Base-by-base conservation (phyloP, 2,113 vertebrate genomes). In the Myxocyprinus asiaticus region DNA sequence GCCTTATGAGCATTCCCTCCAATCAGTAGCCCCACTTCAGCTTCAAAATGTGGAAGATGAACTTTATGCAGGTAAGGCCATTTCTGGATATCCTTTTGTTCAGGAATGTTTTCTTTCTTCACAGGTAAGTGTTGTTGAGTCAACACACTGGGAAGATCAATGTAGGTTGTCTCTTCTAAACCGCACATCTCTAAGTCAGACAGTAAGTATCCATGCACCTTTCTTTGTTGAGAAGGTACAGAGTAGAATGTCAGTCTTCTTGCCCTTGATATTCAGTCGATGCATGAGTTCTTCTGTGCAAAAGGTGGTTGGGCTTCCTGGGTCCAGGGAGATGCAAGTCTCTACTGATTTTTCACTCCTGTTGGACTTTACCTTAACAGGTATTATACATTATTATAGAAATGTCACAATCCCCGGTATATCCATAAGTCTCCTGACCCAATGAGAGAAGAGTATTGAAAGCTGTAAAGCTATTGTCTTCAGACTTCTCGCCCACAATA, bases 1-100 rank as follows among this genome's bases (percentile, higher is more conserved):
- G 22, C 22, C 22, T 33, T 33, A 33, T 33, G 22, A 63, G 61
- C 10, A 1, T 63, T 62, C 15, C 17, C 17, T 62, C 59, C 59
- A 10, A 62, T 62, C 4, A 62, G 61, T 63, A 63, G 33, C 22
- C 61, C 61, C 12, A 63, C 61, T 42, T 17, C 8, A 11, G 61
- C 61, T 3, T 63, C 0, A 5, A 63, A 10, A 33, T 12, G 5
- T 42, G 61, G 22, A 42, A 63, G 61, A 3, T 8, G 9, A 42
- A 63, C 61, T 63, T 63, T 15, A 63, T 42, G 2, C 61, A 63
- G 10, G 61, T 63, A 63, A 63, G 61, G 22, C 61, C 59, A 62
- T 62, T 62, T 62, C 59, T 62, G 4, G 9, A 62, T 62, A 62
- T 62, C 59, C 9, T 62, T 10, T 4, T 62, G 59, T 63, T 42